These are phyloP conservation scores for Cavia porcellus DNA, from an alignment of 2,113 vertebrate genomes.

Conservation along the genomic window DNA sequence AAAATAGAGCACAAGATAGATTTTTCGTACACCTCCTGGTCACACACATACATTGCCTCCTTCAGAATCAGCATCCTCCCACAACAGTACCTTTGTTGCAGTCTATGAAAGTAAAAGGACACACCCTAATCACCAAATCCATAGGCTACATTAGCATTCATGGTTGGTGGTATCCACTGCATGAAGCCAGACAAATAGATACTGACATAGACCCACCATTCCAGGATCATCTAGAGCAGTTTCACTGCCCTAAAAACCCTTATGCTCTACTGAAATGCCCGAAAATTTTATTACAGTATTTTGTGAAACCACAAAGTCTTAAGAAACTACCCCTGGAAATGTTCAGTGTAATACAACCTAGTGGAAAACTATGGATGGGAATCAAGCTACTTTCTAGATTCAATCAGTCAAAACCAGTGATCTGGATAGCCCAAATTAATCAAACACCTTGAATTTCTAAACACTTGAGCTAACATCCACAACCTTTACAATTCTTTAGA, in stretches of 20 bases:
- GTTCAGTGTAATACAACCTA: not conserved
- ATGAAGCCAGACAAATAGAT: not conserved
- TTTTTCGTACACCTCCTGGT: not conserved
- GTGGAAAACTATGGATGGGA: not conserved
- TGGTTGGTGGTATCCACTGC: not conserved
- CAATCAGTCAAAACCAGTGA: not conserved
- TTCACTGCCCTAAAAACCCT: not conserved
- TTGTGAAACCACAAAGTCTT: slow-evolving; percentile 4
- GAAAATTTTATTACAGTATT: slow-evolving; percentile 2
- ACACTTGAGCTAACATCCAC: not conserved
- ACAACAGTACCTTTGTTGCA: not conserved
- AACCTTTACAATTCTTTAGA: not conserved
- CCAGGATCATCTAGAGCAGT: not conserved
- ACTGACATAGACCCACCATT: not conserved
- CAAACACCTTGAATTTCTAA: not conserved
- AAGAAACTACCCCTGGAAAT: slow-evolving; percentile 37
- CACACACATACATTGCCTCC: not conserved
- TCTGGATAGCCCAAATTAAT: not conserved
- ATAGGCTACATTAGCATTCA: not conserved
- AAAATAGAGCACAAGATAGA: not conserved
- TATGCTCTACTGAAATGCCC: not conserved
- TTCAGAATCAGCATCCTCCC: too few species aligned
- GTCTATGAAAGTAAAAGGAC: not conserved
- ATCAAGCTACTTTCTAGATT: slow-evolving; percentile 26
- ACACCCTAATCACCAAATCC: not conserved